Evolutionary conservation across 2,797 vertebrate genomes (phyloP).

Genomic region (Phyllotis vaccarum): DNA sequence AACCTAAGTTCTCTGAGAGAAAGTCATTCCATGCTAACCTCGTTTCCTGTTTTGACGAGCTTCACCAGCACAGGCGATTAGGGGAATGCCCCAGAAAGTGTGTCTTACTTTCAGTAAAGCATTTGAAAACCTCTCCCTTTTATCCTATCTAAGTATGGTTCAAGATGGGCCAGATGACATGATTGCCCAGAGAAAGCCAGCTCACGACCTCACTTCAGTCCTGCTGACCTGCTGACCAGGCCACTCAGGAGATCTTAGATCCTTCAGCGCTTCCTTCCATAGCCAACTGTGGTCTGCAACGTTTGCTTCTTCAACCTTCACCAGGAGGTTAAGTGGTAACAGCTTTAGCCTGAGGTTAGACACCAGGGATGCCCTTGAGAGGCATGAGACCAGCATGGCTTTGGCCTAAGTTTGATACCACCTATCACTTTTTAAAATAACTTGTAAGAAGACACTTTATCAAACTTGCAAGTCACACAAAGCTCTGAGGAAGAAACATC

Average conservation of each 20-base stretch:
- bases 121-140: conserved; percentile 71
- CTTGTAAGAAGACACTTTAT: not conserved
- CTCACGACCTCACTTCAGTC: fast-evolving
- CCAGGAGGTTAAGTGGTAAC: not conserved
- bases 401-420: not conserved
- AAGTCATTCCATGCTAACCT: conserved; percentile 85
- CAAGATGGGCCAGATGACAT: not conserved
- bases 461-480: not conserved
- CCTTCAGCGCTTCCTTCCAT: not conserved
- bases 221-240: not conserved
- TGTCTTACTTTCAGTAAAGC: conserved; percentile 83
- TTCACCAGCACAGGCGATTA: conserved; percentile 81
- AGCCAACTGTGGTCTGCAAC: not conserved
- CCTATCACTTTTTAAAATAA: not conserved
- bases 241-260: not conserved
- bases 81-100: conserved; percentile 84
- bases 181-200: not conserved
- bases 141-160: conserved; percentile 44
- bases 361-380: not conserved
- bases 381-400: not conserved
- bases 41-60: conserved; percentile 85
- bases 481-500: not conserved
- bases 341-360: not conserved
- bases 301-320: not conserved
- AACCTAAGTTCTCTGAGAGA: conserved; percentile 74